These are phyloP conservation scores for Umimayanthus chanpuru DNA, from an alignment of 92 coral and sea anemone species.

Conservation along the genomic window DNA sequence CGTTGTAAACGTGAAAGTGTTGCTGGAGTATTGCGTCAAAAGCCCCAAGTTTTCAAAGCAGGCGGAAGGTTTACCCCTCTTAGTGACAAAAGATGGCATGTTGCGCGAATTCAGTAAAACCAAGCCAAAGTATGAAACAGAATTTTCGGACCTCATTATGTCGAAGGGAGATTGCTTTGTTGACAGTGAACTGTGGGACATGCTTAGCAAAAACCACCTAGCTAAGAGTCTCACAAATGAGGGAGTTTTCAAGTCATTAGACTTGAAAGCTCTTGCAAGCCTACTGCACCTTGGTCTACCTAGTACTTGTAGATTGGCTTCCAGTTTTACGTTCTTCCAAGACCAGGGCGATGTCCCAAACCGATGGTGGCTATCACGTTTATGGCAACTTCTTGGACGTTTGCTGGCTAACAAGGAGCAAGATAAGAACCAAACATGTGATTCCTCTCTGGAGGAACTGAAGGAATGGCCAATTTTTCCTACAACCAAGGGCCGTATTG, in stretches of 20 bases:
- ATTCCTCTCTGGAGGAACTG: constrained; percentile 19
- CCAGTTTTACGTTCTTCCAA: neutral
- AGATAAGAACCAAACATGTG: neutral
- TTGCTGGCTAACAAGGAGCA: neutral
- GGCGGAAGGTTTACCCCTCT: constrained; percentile 41
- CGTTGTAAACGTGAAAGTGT: constrained; percentile 2
- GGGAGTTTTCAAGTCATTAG: neutral
- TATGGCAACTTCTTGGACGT: constrained; percentile 39
- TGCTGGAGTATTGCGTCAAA: constrained; percentile 35
- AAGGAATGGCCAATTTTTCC: constrained; percentile 52
- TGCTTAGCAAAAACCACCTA: neutral
- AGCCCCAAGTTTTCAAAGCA: neutral
- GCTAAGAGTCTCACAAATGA: neutral
- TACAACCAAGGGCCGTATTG: constrained; percentile 25
- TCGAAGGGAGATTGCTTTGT: constrained; percentile 32
- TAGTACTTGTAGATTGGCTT: constrained; percentile 3
- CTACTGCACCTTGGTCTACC: constrained; percentile 27
- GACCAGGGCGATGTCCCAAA: neutral
- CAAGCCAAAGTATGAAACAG: constrained; percentile 28
- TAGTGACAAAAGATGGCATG: constrained; percentile 39
- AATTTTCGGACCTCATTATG: constrained; percentile 45
- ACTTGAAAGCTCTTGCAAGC: neutral
- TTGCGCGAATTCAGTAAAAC: constrained; percentile 28
- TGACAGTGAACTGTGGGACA: constrained; percentile 8
- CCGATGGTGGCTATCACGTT: constrained; percentile 41